Percentiles rank a stretch among this genome's conserved stretches.
Evolutionary conservation across 2,113 vertebrate genomes (phyloP).

Genomic region (Mus spicilegus): DNA sequence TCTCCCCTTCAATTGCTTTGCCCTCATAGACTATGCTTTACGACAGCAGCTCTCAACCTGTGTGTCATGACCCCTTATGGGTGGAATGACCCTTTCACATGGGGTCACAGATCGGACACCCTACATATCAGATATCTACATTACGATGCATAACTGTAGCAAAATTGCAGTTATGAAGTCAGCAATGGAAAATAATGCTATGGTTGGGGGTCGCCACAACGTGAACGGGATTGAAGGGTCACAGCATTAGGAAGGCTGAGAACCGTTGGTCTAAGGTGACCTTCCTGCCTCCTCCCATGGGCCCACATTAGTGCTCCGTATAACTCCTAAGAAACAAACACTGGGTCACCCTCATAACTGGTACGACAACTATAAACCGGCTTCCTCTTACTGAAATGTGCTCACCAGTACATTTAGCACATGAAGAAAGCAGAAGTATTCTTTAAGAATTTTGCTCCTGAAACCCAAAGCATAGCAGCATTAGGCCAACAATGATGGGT

Average conservation of each 20-base stretch:
- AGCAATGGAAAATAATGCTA: not conserved
- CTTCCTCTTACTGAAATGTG: conserved; percentile 39
- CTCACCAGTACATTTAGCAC: not conserved
- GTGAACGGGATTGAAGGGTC: not conserved
- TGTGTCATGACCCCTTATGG: not conserved
- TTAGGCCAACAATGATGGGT: not conserved
- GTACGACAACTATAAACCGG: conserved; percentile 44
- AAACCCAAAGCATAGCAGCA: too few relatives aligned
- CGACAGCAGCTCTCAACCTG: not conserved
- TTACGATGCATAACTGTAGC: too few relatives aligned
- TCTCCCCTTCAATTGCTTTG: not conserved
- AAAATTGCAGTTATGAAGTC: not conserved
- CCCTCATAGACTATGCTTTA: conserved; percentile 13
- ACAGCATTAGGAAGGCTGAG: not conserved
- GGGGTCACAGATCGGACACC: not conserved
- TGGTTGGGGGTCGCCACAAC: not conserved
- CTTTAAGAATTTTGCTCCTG: not conserved
- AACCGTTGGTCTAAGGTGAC: not conserved
- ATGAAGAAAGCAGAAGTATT: conserved; percentile 9
- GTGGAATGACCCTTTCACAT: not conserved
- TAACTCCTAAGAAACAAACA: conserved; percentile 50
- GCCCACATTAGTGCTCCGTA: conserved; percentile 43
- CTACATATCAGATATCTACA: not conserved
- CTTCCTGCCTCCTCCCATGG: conserved; percentile 44
- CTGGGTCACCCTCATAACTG: not conserved